A percentile compares a stretch with the other conserved stretches of the same genome.
phyloP scores from a whole-genome alignment of 2,113 vertebrate species.

The Bubo blakistoni region DNA sequence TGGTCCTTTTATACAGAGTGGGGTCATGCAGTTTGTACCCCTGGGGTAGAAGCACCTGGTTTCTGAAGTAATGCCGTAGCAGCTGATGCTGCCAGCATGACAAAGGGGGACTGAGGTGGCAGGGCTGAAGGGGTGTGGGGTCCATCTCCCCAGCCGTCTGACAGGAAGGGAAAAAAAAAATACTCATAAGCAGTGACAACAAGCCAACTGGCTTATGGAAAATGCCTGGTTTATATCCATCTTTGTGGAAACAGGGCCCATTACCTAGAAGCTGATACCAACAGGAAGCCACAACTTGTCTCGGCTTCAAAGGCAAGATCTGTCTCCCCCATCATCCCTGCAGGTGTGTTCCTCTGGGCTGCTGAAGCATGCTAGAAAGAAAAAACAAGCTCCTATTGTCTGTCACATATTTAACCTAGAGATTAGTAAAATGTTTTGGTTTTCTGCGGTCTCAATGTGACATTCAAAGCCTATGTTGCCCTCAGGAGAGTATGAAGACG shows the following conservation, averaged over 20 bases:
- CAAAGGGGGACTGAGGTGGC: rapidly evolving
- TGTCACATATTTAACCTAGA: background rate
- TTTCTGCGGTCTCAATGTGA: background rate
- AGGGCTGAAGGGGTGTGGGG: background rate
- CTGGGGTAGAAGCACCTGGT: background rate
- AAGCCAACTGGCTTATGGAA: background rate
- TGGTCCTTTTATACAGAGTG: background rate
- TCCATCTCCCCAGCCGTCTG: background rate
- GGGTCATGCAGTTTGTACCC: background rate
- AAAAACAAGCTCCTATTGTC: background rate
- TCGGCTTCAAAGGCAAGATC: background rate
- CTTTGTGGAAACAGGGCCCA: background rate
- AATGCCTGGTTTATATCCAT: background rate
- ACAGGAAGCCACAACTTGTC: rapidly evolving
- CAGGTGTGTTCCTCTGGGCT: background rate
- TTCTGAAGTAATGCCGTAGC: background rate
- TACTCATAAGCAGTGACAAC: background rate
- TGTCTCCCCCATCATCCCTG: background rate
- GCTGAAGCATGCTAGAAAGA: background rate
- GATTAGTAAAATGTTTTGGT: background rate
- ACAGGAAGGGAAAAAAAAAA: background rate
- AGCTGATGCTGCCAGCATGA: background rate
- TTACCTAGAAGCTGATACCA: background rate
- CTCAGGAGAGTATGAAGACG: background rate
- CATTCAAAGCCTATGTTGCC: background rate